Evolutionary conservation across 2,888 invertebrate species (phyloP).

Genomic region (Drosophila austrosaltans): DNA sequence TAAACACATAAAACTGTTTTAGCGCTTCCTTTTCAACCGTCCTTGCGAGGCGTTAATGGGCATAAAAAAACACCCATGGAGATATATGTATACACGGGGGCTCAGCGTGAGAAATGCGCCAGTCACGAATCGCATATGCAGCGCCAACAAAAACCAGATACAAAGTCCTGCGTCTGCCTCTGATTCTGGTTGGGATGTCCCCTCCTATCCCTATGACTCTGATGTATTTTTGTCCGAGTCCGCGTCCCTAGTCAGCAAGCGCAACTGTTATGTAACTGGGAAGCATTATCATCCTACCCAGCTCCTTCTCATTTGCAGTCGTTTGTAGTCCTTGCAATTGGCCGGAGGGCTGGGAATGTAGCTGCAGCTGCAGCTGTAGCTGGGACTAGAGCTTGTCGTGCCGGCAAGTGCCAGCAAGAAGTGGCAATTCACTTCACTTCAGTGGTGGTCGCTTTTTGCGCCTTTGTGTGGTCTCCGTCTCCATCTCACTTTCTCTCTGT

Average conservation of each 20-base stretch:
- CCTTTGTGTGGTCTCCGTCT: constrained; percentile 26
- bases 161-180: constrained; percentile 32
- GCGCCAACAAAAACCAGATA: constrained; percentile 61
- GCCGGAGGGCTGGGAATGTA: constrained; percentile 6
- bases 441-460: constrained; percentile 47
- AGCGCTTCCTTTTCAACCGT: constrained; percentile 69
- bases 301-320: constrained; percentile 63
- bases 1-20: constrained; percentile 73
- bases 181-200: background rate
- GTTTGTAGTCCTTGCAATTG: constrained; percentile 53
- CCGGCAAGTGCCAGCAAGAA: constrained; percentile 52
- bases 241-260: constrained; percentile 8
- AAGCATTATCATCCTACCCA: constrained; percentile 63
- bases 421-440: constrained; percentile 65
- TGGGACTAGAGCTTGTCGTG: constrained; percentile 2
- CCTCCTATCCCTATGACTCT: constrained; percentile 3
- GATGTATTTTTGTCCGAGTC: background rate
- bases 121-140: constrained; percentile 58
- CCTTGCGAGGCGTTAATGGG: constrained; percentile 67
- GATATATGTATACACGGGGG: constrained; percentile 42
- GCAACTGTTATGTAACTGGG: constrained; percentile 65
- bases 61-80: constrained; percentile 57
- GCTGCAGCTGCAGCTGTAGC: constrained; percentile 8
- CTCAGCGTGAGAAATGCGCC: constrained; percentile 64
- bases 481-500: background rate